phyloP scores from a whole-genome alignment of 2,797 vertebrate species.

The Scolopax rusticola region DNA sequence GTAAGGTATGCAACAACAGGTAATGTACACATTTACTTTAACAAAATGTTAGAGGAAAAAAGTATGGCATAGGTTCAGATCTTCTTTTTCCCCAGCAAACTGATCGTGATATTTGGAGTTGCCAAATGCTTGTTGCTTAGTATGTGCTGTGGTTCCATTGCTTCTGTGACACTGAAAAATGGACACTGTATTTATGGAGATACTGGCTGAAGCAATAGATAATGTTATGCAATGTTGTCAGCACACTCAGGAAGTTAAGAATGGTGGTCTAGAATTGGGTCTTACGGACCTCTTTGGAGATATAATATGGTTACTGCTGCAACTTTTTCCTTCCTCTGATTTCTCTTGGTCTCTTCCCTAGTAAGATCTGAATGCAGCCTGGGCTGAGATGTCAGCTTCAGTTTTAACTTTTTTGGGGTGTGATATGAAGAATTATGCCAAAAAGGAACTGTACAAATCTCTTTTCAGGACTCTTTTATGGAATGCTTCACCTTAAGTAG shows the following conservation, averaged over 20 bases:
- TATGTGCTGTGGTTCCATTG: background rate
- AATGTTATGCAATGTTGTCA: background rate
- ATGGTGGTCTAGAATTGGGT: background rate
- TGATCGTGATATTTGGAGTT: background rate
- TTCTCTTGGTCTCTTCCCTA: background rate
- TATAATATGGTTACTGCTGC: background rate
- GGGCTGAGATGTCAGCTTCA: background rate
- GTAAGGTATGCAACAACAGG: background rate
- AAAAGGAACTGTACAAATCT: background rate
- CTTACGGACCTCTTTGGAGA: background rate
- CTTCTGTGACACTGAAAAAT: background rate
- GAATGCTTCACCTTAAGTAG: background rate
- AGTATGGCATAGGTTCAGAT: background rate
- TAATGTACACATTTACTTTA: background rate
- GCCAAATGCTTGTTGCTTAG: background rate
- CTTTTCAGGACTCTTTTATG: background rate
- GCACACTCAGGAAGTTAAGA: background rate
- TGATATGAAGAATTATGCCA: background rate
- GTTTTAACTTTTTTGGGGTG: background rate
- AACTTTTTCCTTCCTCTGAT: background rate
- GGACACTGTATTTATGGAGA: background rate
- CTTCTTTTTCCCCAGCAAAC: background rate
- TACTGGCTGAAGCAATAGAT: background rate
- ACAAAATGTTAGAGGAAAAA: background rate
- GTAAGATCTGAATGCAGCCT: background rate